Base-by-base conservation (phyloP, 2,888 invertebrate species). In the Bugulina stolonifera region DNA sequence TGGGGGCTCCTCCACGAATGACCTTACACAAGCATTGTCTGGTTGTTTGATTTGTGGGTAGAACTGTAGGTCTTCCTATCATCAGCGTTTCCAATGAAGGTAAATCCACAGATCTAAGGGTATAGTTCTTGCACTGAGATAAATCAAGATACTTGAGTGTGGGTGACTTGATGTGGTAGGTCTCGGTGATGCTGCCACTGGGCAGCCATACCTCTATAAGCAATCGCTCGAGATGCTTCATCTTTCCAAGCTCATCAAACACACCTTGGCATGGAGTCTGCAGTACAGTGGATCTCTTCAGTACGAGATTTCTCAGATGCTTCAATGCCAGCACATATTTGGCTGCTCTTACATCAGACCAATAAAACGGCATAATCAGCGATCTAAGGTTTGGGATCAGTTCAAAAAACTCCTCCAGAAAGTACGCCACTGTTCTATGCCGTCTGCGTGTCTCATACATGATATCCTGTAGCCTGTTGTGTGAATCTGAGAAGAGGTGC, bases 191-290 rank as follows among this genome's bases (percentile, higher is more conserved):
- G 72, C 80, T 80, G 2, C 25, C 32, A 43, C 18, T 43, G 18
- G 82, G 81, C 18, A 81, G 80, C 82, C 82, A 82, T 2, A 83
- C 81, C 75, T 83, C 81, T 35, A 82, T 73, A 75, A 81, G 77
- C 34, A 82, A 76, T 43, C 77, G 76, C 34, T 78, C 74, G 25
- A 83, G 75, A 14, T 73, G 74, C 0, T 79, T 78, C 35, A 80
- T 71, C 22, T 73, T 71, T 35, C 82, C 75, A 22, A 81, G 70
- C 54, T 75, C 73, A 72, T 80, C 79, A 32, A 83, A 72, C 27
- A 77, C 73, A 18, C 75, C 73, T 75, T 82, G 82, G 57, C 77
- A 75, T 52, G 82, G 73, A 69, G 73, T 77, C 75, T 81, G 80
- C 75, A 80, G 79, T 54, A 81, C 80, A 75, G 79, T 80, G 73